Base-by-base conservation (phyloP, 1,140 invertebrate species). In the Conus ventricosus region DNA sequence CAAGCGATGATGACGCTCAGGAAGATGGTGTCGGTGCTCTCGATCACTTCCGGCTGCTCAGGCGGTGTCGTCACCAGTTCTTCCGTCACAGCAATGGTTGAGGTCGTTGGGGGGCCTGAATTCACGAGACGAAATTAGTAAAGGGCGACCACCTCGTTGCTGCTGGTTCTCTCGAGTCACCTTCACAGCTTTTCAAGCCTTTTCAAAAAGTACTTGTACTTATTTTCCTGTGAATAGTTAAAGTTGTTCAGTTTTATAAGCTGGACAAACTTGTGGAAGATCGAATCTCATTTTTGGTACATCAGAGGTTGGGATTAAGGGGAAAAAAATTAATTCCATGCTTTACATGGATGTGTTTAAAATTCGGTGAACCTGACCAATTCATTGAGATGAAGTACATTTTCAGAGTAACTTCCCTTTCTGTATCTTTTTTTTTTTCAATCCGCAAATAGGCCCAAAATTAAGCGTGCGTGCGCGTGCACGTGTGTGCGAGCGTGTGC, bases 1-100 rank as follows among this genome's bases (percentile, higher is more conserved):
- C 55, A 55, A 55, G 63, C 10, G 82, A 63, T 60, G 57, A 84
- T 84, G 57, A 63, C 25, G 82, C 25, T 63, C 6, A 84, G 82
- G 57, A 84, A 84, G 23, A 39, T 63, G 55, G 82, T 63, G 82
- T 84, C 82, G 6, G 82, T 84, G 11, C 82, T 63, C 57, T 84
- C 82, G 53, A 25, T 53, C 8, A 81, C 25, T 27, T 63, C 82
- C 23, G 82, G 82, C 54, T n/a, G 55, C 5, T 25, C n/a, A 5
- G 57, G 82, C 2, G 82, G 54, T 10, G 54, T 63, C 10, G 82
- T 84, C 54, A 5, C 27, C 82, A 27, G 57, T 6, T 17, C 39
- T 54, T 20, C 54, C 55, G 82, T 84, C 82, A 15, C 54, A 20
- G 82, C 23, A 10, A 67, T 63, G 11, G 54, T 67, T 1, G 82